Base-by-base conservation (phyloP, 2,113 vertebrate species). In the Numida meleagris region DNA sequence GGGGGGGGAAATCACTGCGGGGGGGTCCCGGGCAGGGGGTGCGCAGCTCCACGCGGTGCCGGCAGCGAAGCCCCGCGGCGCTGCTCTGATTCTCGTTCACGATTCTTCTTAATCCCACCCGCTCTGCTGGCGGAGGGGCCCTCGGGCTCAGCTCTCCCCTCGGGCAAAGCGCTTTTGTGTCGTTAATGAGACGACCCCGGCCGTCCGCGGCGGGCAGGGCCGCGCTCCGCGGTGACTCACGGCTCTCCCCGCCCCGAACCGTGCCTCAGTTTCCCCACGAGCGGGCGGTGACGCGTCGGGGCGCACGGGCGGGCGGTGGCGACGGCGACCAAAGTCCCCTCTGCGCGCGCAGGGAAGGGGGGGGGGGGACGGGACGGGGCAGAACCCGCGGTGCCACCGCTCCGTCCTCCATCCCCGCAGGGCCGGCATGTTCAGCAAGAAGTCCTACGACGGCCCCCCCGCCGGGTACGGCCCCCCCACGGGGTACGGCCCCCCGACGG, bases 381-480 rank as follows among this genome's bases (percentile, higher is more conserved):
- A 12, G 25, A 63, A 17, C 29, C 19, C 3, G 42, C 42, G 6
- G 77, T 21, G 33, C 71, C 42, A 0, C 15, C 59, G 36, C 55
- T n/a, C 73, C 1, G 0, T 14, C 43, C 7, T 0, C 61, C 27
- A n/a, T 53, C 12, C 48, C 31, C 4, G 48, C 74, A 85, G 87
- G 46, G 16, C 19, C n/a, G 2, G 33, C 43, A 90, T 90, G 89
- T 68, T 81, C 50, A 8, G 36, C 83, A 88, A 92, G 53, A 89
- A 84, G 36, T 42, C 85, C 75, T 94, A 40, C 2, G 75, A 78
- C 0, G 17, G 53, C 16, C 74, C 79, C 95, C 95, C 40, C 91
- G 97, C 3, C 13, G 70, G 43, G 9, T 93, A 84, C 2, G 63
- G 90, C 1, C 96, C 97, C 3, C 97, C 98, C 3, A 82, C 95